Percentiles rank a stretch among this genome's conserved stretches.
These are phyloP conservation scores for Haliaeetus leucogaster DNA, from an alignment of 2,113 vertebrate genomes.

Conservation along the genomic window DNA sequence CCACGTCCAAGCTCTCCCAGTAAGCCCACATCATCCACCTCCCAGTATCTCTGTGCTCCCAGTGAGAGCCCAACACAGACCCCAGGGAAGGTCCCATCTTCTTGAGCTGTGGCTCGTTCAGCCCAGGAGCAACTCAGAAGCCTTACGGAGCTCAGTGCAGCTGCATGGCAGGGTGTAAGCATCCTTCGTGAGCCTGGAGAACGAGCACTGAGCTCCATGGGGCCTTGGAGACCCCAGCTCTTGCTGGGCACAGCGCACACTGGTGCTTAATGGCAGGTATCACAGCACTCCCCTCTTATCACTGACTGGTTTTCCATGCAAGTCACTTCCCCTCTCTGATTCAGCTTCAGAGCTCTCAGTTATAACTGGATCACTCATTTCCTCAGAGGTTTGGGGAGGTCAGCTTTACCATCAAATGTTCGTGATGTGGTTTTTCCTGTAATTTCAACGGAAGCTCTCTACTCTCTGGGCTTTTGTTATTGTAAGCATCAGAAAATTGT, in stretches of 20 bases:
- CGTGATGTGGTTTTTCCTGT: not conserved
- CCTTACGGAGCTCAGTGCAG: not conserved
- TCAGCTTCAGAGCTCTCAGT: not conserved
- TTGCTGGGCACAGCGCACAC: rapidly evolving
- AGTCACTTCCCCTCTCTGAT: not conserved
- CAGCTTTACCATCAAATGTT: not conserved
- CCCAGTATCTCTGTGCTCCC: rapidly evolving
- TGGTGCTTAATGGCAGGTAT: rapidly evolving
- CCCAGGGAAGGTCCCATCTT: rapidly evolving
- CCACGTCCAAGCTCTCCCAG: not conserved
- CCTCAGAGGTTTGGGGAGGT: not conserved
- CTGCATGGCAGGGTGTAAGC: rapidly evolving
- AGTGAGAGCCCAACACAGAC: not conserved
- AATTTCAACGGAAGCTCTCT: not conserved
- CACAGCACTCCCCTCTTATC: rapidly evolving
- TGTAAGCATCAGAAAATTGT: not conserved
- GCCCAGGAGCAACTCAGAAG: rapidly evolving
- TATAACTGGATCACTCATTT: not conserved
- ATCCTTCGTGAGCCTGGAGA: rapidly evolving
- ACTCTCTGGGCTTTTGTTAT: not conserved
- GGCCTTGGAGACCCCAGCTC: not conserved
- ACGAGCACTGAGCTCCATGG: rapidly evolving
- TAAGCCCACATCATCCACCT: rapidly evolving
- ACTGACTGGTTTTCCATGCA: rapidly evolving
- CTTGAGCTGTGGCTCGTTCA: not conserved